Conservation (phyloP, 2,888 invertebrate species). For the Macrosiphum euphorbiae region DNA sequence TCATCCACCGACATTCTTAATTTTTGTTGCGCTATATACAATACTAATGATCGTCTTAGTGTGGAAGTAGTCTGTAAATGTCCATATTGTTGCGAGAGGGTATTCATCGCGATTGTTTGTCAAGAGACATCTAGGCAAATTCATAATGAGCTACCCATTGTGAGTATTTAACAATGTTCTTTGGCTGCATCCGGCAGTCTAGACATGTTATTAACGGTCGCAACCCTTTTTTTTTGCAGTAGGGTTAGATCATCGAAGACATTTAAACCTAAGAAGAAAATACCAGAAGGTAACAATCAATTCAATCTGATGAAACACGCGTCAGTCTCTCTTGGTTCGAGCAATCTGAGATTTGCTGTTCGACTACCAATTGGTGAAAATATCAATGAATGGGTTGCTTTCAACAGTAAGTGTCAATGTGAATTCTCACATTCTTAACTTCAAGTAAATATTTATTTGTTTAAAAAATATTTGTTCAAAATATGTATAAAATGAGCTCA, state of each 20-base stretch:
- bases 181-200: background rate
- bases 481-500: background rate
- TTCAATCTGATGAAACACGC: constrained; percentile 99
- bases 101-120: constrained; percentile 28
- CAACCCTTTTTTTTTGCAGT: constrained; percentile 71
- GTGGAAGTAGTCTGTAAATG: background rate
- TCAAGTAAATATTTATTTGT: background rate
- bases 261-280: constrained; percentile 98
- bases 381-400: constrained; percentile 99
- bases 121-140: constrained; percentile 39
- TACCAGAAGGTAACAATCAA: constrained; percentile 98
- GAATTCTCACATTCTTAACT: background rate
- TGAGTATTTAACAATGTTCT: background rate
- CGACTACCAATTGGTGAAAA: constrained; percentile 99
- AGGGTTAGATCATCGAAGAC: constrained; percentile 95
- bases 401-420: constrained; percentile 86
- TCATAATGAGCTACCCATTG: constrained; percentile 63
- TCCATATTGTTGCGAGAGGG: background rate
- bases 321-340: constrained; percentile 97
- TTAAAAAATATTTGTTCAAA: background rate
- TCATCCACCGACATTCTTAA: background rate
- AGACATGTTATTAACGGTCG: background rate
- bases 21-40: background rate
- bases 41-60: background rate
- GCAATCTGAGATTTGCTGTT: constrained; percentile 95